These are phyloP conservation scores for Chamaea fasciata DNA, from an alignment of 2,113 vertebrate species.

Conservation along the genomic window DNA sequence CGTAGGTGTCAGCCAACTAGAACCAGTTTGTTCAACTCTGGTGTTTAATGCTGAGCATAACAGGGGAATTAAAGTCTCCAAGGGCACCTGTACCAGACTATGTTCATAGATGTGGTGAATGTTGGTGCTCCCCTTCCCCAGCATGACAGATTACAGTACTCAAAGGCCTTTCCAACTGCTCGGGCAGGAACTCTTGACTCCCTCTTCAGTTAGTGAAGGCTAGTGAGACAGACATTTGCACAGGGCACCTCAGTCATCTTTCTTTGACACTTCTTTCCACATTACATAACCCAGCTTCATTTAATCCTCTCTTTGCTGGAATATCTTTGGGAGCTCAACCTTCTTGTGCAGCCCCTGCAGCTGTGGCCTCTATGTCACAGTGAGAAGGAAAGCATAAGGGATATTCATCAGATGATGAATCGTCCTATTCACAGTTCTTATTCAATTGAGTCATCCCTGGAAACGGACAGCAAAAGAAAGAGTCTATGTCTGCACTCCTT, in stretches of 20 bases:
- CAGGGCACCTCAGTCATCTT: background rate
- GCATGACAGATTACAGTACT: background rate
- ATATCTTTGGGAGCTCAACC: background rate
- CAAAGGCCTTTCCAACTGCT: background rate
- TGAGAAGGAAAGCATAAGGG: background rate
- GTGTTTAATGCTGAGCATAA: background rate
- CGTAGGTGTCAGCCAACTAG: background rate
- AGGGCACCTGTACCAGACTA: rapidly evolving
- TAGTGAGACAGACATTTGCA: background rate
- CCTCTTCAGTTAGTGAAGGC: background rate
- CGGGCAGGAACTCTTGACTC: background rate
- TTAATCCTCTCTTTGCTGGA: background rate
- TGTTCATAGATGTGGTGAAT: background rate
- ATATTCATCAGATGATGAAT: slow-evolving; percentile 47
- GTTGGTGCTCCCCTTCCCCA: background rate
- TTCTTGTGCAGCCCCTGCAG: background rate
- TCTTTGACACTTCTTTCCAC: background rate
- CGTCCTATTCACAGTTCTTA: slow-evolving; percentile 24
- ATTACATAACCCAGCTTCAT: background rate
- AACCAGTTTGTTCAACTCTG: background rate
- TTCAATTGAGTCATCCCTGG: slow-evolving; percentile 11
- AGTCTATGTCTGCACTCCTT: background rate
- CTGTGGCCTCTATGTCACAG: background rate
- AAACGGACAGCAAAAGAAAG: slow-evolving; percentile 12
- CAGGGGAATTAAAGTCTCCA: background rate